phyloP scores from a whole-genome alignment of 2,888 invertebrate species.

The Acrocyrtus sp. region DNA sequence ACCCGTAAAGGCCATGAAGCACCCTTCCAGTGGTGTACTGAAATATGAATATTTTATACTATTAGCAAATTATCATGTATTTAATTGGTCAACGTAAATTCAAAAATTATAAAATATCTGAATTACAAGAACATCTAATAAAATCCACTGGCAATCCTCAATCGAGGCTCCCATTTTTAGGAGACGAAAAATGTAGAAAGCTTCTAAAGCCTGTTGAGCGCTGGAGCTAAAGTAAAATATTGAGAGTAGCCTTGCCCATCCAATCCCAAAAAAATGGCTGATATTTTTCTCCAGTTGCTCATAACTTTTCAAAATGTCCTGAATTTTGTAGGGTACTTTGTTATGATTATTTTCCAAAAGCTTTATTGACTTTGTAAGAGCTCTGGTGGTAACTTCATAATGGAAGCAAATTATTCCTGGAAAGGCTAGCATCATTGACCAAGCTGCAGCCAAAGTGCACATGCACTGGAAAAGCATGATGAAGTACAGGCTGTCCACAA shows the following conservation, averaged over 20 bases:
- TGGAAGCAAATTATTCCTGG: conserved; percentile 2
- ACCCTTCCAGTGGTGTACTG: no score
- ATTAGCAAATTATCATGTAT: neutral
- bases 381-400: neutral
- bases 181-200: conserved; percentile 5
- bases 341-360: no score
- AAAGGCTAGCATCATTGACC: neutral
- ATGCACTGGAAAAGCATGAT: neutral
- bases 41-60: no score
- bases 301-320: neutral
- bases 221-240: neutral
- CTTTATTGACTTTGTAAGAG: no score
- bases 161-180: conserved; percentile 2
- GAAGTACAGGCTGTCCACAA: neutral
- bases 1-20: no score
- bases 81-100: neutral
- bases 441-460: neutral
- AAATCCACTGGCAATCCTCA: neutral
- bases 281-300: neutral
- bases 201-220: neutral
- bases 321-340: neutral
- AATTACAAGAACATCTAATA: conserved; percentile 4
- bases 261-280: neutral
- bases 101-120: neutral
- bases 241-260: neutral